Conservation (phyloP, 1,140 invertebrate genomes). For the Hylaeus anthracinus region DNA sequence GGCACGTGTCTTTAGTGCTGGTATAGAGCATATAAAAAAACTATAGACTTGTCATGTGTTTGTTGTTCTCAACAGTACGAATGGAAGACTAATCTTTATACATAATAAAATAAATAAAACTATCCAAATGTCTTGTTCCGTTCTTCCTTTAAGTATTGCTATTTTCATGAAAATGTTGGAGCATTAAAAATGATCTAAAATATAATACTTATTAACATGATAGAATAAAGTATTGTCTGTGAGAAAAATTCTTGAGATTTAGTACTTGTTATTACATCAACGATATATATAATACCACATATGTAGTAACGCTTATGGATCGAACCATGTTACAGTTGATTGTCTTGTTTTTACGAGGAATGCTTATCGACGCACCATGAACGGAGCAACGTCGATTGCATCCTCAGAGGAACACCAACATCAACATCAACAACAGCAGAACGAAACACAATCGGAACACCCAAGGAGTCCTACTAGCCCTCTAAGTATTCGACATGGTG, state of each 20-base stretch:
- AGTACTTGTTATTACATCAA: background rate
- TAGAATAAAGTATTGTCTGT: background rate
- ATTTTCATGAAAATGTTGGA: too few relatives aligned
- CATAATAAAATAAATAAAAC: too few relatives aligned
- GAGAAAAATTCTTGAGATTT: background rate
- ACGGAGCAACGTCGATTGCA: slow-evolving; percentile 72
- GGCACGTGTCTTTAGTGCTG: too few relatives aligned
- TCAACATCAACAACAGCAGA: slow-evolving; percentile 74
- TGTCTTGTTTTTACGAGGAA: slow-evolving; percentile 8
- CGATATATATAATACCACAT: background rate
- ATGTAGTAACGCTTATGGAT: background rate
- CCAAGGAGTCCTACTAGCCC: slow-evolving; percentile 77
- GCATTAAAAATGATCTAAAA: too few relatives aligned
- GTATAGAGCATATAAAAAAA: too few relatives aligned
- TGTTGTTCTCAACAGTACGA: too few relatives aligned
- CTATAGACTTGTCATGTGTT: too few relatives aligned
- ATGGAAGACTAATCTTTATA: too few relatives aligned
- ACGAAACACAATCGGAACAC: slow-evolving; percentile 73
- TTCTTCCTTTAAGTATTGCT: too few relatives aligned
- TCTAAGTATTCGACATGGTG: slow-evolving; percentile 77
- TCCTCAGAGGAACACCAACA: slow-evolving; percentile 74
- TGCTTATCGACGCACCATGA: slow-evolving; percentile 69
- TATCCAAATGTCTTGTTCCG: too few relatives aligned
- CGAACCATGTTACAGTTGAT: slow-evolving; percentile 25
- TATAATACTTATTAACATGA: too few relatives aligned